Percentiles rank a stretch among this genome's conserved stretches.
Evolutionary conservation across 2,888 invertebrate species (phyloP).

Genomic region (Meghimatium bilineatum): DNA sequence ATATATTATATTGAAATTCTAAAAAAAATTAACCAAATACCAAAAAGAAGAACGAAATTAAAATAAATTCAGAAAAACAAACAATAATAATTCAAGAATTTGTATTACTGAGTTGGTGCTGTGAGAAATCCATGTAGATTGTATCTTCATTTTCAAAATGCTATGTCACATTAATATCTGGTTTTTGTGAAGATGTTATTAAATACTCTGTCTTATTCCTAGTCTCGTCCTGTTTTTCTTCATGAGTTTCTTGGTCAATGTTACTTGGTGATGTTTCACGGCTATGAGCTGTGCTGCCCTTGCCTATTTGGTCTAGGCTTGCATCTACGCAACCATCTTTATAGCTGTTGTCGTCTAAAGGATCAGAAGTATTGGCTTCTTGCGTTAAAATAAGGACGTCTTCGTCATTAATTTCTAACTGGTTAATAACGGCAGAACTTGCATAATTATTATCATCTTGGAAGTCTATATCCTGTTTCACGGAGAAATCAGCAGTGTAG

Average conservation of each 20-base stretch:
- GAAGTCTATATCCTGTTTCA: constrained; percentile 20
- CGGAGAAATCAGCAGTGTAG: constrained; percentile 45
- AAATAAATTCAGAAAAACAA: background rate
- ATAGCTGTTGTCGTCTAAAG: background rate
- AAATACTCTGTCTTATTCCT: background rate
- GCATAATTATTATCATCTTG: background rate
- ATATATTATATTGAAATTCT: background rate
- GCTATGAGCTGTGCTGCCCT: background rate
- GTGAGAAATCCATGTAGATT: background rate
- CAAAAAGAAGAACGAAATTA: background rate
- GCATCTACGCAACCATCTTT: background rate
- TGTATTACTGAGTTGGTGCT: background rate
- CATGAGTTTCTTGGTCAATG: background rate
- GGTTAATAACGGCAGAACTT: background rate
- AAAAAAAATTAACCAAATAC: background rate
- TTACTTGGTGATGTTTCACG: background rate
- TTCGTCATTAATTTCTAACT: background rate
- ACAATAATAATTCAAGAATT: background rate
- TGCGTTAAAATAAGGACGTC: background rate
- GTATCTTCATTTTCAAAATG: background rate
- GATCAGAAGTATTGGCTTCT: background rate
- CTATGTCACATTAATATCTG: background rate
- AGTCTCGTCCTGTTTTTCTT: background rate
- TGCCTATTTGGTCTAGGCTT: background rate
- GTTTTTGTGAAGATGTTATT: background rate